Conservation (phyloP, 1,140 invertebrate species). For the Eriosoma lanigerum region DNA sequence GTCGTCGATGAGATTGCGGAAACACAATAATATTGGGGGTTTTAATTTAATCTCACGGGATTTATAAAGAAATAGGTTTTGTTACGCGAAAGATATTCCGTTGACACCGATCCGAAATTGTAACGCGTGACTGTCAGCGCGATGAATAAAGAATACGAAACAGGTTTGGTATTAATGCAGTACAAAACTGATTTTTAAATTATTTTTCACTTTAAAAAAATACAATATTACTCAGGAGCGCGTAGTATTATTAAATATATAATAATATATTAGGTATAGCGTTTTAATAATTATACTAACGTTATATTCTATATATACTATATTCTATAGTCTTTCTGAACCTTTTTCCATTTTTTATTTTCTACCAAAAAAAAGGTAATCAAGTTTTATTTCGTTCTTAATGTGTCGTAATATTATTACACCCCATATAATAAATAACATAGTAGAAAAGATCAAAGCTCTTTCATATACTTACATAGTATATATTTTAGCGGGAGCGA, state of each 20-base stretch:
- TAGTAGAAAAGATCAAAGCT: not conserved
- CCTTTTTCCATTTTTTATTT: no score
- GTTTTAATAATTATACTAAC: no score
- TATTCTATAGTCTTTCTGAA: no score
- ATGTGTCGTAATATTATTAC: not conserved
- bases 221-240: no score
- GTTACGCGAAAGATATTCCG: not conserved
- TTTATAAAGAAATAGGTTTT: constrained; percentile 5
- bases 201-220: no score
- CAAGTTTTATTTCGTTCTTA: not conserved
- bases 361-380: not conserved
- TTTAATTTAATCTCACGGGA: constrained; percentile 36
- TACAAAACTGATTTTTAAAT: no score
- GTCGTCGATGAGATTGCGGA: not conserved
- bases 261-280: no score
- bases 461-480: not conserved
- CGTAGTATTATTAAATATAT: no score
- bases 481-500: no score
- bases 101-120: not conserved
- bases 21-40: not conserved
- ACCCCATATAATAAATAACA: not conserved
- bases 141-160: not conserved
- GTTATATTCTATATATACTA: no score
- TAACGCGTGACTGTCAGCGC: not conserved
- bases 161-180: not conserved